Conservation (phyloP, 1,140 invertebrate genomes). For the Oncopodura yosiiana region DNA sequence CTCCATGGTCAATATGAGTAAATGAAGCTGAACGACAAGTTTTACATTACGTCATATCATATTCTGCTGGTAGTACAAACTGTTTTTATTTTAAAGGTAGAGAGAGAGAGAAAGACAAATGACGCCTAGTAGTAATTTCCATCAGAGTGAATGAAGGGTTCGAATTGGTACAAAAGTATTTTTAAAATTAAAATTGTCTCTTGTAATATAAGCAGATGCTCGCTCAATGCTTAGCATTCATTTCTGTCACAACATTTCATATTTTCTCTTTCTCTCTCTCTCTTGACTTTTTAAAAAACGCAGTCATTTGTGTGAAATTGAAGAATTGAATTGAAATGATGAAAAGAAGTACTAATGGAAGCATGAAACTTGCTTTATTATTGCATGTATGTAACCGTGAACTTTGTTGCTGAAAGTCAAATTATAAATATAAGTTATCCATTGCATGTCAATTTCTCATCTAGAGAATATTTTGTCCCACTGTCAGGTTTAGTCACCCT, state of each 20-base stretch:
- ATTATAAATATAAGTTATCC: too few relatives aligned
- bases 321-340: background rate
- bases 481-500: too few relatives aligned
- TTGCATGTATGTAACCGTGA: background rate
- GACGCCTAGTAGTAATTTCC: background rate
- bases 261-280: too few relatives aligned
- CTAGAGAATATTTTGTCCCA: too few relatives aligned
- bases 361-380: background rate
- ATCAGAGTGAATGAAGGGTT: background rate
- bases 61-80: constrained; percentile 9
- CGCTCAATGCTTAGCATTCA: background rate
- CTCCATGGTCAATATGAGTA: constrained; percentile 8
- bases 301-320: background rate
- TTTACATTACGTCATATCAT: constrained; percentile 8
- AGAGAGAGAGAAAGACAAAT: constrained; percentile 11
- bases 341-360: background rate
- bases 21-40: constrained; percentile 10
- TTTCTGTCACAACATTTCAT: background rate
- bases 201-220: constrained; percentile 9
- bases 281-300: background rate
- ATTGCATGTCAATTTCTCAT: too few relatives aligned
- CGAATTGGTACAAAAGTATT: background rate
- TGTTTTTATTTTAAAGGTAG: constrained; percentile 11
- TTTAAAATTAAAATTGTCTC: background rate
- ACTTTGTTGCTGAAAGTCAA: background rate